phyloP scores from a whole-genome alignment of 2,113 vertebrate species.

The Rhagologus leucostigma region DNA sequence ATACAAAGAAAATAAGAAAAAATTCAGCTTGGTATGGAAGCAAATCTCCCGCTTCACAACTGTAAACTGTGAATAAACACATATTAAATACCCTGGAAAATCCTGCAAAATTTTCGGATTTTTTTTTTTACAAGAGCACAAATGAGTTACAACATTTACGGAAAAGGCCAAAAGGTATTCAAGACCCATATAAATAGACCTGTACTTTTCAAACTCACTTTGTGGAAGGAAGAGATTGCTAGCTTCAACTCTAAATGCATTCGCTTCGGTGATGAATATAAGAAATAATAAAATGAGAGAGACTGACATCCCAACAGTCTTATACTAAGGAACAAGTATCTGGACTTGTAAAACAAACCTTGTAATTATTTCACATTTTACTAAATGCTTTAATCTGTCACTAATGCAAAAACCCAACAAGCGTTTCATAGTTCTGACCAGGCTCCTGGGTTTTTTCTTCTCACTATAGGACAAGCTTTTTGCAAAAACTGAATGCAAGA shows the following conservation, averaged over 20 bases:
- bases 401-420: slow-evolving; percentile 53
- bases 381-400: slow-evolving; percentile 60
- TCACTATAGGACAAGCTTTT: slow-evolving; percentile 63
- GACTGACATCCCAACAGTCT: neutral
- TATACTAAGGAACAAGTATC: neutral
- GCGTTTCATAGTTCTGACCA: slow-evolving; percentile 45
- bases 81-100: neutral
- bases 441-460: slow-evolving; percentile 49
- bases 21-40: neutral
- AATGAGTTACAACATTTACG: neutral
- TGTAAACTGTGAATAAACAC: slow-evolving; percentile 24
- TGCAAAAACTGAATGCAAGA: slow-evolving; percentile 69
- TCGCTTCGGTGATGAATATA: neutral
- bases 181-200: neutral
- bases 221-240: neutral
- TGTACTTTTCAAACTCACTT: neutral
- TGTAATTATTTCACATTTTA: slow-evolving; percentile 56
- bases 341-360: slow-evolving; percentile 53
- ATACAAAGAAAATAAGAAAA: slow-evolving; percentile 16
- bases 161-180: neutral
- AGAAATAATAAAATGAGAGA: neutral
- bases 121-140: neutral
- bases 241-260: neutral
- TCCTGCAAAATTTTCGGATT: neutral
- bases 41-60: neutral